Evolutionary conservation across 1,140 invertebrate species (phyloP).

Genomic region (Solenopsis invicta): DNA sequence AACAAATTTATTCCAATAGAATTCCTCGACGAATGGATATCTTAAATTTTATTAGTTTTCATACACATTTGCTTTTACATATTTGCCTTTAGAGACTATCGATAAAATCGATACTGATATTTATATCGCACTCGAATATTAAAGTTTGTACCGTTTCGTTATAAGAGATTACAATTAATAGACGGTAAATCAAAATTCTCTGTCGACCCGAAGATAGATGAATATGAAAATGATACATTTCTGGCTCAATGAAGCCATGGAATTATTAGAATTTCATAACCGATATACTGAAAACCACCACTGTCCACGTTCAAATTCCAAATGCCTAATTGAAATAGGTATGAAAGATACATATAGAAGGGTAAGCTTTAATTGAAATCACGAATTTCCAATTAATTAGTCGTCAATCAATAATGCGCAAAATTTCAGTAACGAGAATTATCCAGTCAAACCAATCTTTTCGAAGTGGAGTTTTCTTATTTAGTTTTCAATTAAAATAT

Average conservation of each 20-base stretch:
- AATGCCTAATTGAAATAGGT: constrained; percentile 48
- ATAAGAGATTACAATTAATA: constrained; percentile 11
- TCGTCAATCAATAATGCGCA: constrained; percentile 38
- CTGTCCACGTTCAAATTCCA: constrained; percentile 28
- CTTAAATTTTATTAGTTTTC: constrained; percentile 2
- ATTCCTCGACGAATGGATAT: neutral
- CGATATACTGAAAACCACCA: constrained; percentile 40
- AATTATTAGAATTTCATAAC: constrained; percentile 57
- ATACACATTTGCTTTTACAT: neutral
- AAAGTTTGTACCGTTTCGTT: constrained; percentile 17
- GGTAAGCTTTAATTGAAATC: constrained; percentile 47
- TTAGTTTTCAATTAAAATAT: neutral
- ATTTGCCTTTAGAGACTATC: neutral
- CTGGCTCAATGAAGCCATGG: constrained; percentile 21
- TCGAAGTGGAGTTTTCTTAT: neutral
- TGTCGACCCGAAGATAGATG: neutral
- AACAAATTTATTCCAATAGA: neutral
- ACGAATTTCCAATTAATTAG: constrained; percentile 70
- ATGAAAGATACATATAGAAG: constrained; percentile 44
- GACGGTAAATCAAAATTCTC: neutral
- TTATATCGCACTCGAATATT: neutral
- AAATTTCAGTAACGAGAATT: constrained; percentile 55
- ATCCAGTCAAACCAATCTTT: constrained; percentile 18
- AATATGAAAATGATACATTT: constrained; percentile 46
- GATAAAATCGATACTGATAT: neutral